Evolutionary conservation across 2,797 vertebrate genomes (phyloP).

Genomic region (Triplophysa yarkandensis): DNA sequence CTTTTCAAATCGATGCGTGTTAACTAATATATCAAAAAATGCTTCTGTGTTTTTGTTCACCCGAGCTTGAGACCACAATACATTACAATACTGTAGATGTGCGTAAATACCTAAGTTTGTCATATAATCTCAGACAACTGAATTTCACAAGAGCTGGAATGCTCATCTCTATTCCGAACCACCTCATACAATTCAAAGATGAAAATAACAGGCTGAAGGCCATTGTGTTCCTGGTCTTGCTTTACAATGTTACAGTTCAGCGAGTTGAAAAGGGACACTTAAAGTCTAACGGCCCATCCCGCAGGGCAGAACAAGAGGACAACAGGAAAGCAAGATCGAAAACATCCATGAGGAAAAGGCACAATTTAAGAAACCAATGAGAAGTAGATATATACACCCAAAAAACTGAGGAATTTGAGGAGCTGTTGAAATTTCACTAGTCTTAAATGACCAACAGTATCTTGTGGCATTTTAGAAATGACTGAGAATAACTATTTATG

Average conservation of each 20-base stretch:
- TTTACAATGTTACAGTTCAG: slow-evolving; percentile 17
- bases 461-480: neutral
- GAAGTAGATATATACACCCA: neutral
- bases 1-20: slow-evolving; percentile 42
- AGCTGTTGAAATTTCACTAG: slow-evolving; percentile 1
- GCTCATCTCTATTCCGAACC: slow-evolving; percentile 22
- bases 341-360: neutral
- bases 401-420: neutral
- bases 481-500: slow-evolving; percentile 14
- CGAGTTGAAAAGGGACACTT: neutral
- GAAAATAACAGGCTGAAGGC: slow-evolving; percentile 27
- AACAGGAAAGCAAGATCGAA: neutral
- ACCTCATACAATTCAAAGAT: slow-evolving; percentile 30
- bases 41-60: slow-evolving; percentile 25
- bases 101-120: neutral
- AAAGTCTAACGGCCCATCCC: slow-evolving; percentile 18
- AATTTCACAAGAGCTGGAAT: slow-evolving; percentile 8
- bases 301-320: neutral
- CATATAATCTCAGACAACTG: neutral
- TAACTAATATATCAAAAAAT: neutral
- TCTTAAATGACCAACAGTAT: neutral
- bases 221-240: slow-evolving; percentile 42
- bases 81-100: neutral
- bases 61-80: slow-evolving; percentile 27
- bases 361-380: neutral